Base-by-base conservation (phyloP, 2,888 invertebrate species). In the Ceramica pisi region DNA sequence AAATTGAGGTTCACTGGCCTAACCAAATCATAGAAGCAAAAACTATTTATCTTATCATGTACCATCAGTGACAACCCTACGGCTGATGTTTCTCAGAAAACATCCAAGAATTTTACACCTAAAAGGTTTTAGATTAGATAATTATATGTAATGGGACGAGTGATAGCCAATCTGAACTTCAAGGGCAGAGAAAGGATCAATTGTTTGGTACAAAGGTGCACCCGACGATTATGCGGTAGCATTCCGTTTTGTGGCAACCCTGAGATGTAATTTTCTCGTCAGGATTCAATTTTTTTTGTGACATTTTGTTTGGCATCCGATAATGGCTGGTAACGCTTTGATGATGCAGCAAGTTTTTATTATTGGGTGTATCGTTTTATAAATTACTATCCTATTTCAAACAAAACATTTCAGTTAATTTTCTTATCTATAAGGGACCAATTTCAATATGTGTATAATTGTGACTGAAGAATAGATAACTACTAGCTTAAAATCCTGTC, bases 91-190 rank as follows among this genome's bases (percentile, higher is more conserved):
- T 95, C 96, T 95, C 87, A 93, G 94, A 95, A 95, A 91, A 93
- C 89, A 92, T 91, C 92, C 87, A 89, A 90, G 87, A 89, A 86
- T 87, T 93, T 90, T 90, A 89, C 92, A 92, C 89, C 90, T 96
- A 96, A 96, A 95, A 96, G 95, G 95, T 96, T 96, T 95, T 94
- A 89, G 95, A 95, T 94, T 94, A 92, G 93, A 94, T 95, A 95
- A 96, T 96, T 95, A 95, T 90, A 94, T 86, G 92, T 92, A 93
- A 92, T 89, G 89, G 89, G 90, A 84, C 75, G 87, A 90, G 90
- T 91, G 93, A 92, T 92, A 92, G 91, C 88, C 88, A 83, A 86
- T 83, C 87, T 88, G 75, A 80, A 75, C 82, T 89, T 84, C 87
- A 88, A 90, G 90, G 89, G 89, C 87, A 90, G 88, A 83, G 81